Evolutionary conservation across 2,113 vertebrate species (phyloP).

Genomic region (Campylorhamphus procurvoides): DNA sequence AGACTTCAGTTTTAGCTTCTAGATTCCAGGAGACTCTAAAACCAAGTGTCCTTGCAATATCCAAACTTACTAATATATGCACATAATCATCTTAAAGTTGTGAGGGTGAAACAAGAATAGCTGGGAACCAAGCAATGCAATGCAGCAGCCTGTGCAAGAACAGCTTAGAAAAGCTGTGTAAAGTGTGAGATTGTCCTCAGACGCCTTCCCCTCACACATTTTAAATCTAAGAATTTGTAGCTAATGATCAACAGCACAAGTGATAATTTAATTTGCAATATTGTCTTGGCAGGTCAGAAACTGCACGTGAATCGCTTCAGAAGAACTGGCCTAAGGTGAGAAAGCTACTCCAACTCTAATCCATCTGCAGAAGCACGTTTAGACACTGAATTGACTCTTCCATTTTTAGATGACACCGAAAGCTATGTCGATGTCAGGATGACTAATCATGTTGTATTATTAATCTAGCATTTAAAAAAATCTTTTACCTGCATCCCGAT

Average conservation of each 20-base stretch:
- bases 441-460: neutral
- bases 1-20: neutral
- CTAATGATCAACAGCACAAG: neutral
- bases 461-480: neutral
- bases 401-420: neutral
- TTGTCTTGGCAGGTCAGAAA: neutral
- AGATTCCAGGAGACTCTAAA: neutral
- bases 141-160: neutral
- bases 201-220: neutral
- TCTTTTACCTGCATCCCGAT: neutral
- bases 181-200: neutral
- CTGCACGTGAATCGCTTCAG: neutral
- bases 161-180: neutral
- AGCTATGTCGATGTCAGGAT: neutral
- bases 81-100: neutral
- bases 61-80: neutral
- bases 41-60: neutral
- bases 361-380: neutral
- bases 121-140: neutral
- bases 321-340: neutral
- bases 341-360: neutral
- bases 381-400: neutral
- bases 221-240: neutral
- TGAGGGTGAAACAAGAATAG: neutral
- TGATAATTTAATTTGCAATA: neutral